Evolutionary conservation across 1,140 invertebrate species (phyloP), one percentile per base, ranked within the genome.

Genomic region (Cydia amplana): DNA sequence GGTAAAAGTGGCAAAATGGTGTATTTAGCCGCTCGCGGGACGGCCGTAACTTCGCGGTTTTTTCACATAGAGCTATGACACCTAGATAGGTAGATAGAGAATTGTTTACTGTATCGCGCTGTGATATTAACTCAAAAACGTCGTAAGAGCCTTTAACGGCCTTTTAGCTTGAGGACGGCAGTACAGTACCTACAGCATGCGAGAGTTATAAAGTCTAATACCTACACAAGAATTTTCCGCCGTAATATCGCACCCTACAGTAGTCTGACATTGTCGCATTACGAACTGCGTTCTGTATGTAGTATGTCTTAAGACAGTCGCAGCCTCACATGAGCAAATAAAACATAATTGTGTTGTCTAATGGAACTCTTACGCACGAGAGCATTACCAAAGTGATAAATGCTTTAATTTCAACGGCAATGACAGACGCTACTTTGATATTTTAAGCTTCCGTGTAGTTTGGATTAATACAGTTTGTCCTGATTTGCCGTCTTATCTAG

Each of bases 261-360:
- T 60, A 20, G 23, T 23, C 20, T 23, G 55, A 60, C 20, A 23
- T 20, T 60, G 55, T 23, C 55, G 55, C 55, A 60, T 60, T 60
- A 60, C 18, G 55, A 60, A 55, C 4, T 9, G 20, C 9, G 55
- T 60, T 20, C n/a, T 60, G n/a, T 55, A 7, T 60, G 20, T 60
- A 23, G 55, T 23, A 20, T 60, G 20, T 23, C 55, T 60, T 60
- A 20, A 67, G 64, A 18, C 25, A 67, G 64, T 67, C 23, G 64
- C 25, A 36, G 32, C 28, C 64, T 10, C 65, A 70, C 65, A 23
- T 18, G 18, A 70, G 36, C 65, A 70, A 70, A 70, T 70, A 36
- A 70, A 32, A 70, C 28, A 36, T 70, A 70, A 70, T 70, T 70
- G 32, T 70, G 28, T 70, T 70, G n/a, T 70, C 65, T 70, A 70